Base-by-base conservation (phyloP, 2,888 invertebrate genomes). In the Deilephila elpenor region DNA sequence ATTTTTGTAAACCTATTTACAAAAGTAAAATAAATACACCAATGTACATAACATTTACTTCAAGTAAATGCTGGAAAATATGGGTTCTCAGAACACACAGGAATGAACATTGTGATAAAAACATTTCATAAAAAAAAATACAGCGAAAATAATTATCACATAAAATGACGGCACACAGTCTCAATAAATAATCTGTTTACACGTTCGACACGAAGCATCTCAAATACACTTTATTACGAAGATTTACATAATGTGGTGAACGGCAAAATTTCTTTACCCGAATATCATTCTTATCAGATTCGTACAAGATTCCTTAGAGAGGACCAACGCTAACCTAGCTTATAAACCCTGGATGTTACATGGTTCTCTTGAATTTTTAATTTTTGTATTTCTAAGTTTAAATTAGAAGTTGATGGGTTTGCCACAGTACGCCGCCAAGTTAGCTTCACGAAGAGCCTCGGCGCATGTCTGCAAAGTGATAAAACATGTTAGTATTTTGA, bases 391-490 rank as follows among this genome's bases (percentile, higher is more conserved):
- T 78, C 78, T 83, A 82, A 78, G 75, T 79, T 87, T 81, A 77
- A 73, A 76, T 86, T 97, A 98, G 91, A 99, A 99, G 95, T 99
- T 99, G 93, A 99, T 99, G 56, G 99, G 96, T 95, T 99, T 99
- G 85, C 99, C 99, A 89, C 96, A 97, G 91, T 98, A 99, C 37
- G 99, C 99, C 19, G 98, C 97, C 80, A 99, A 89, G 89, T 99
- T 98, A 53, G 99, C 99, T 95, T 99, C 99, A 89, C 99, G 96
- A 74, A 99, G 96, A 1, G 99, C 99, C 94, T 99, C 99, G 6
- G 99, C 95, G 84, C 99, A 99, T 70, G 99, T 99, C 98, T 98
- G 95, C 0, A 96, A 96, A 70, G 19, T 17, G 44, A 59, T 29
- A n/a, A 17, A 37, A 7, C 19, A 59, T 5, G 62, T 61, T n/a